Evolutionary conservation across 2,888 invertebrate species (phyloP).

Genomic region (Xanthorhoe spadicearia): DNA sequence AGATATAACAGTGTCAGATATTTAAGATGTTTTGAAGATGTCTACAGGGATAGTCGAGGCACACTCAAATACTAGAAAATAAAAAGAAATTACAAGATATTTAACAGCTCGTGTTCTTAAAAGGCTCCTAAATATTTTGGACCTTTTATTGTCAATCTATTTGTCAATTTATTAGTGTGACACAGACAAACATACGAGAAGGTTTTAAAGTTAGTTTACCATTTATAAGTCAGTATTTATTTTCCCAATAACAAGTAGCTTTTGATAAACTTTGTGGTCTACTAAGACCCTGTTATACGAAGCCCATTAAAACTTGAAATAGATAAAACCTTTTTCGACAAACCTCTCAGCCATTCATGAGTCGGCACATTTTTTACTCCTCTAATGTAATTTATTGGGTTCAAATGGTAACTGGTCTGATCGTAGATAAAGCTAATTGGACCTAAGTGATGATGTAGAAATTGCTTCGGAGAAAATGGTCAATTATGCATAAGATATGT

Average conservation of each 20-base stretch:
- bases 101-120: too few relatives aligned
- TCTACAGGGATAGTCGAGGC: too few relatives aligned
- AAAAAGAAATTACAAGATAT: too few relatives aligned
- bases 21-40: too few relatives aligned
- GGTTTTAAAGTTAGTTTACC: background rate
- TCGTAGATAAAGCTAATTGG: conserved; percentile 38
- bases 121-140: too few relatives aligned
- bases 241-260: background rate
- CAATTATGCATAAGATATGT: conserved; percentile 13
- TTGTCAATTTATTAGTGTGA: too few relatives aligned
- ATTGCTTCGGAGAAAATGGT: conserved; percentile 21
- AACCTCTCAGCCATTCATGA: conserved; percentile 31
- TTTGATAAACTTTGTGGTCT: background rate
- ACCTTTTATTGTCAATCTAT: too few relatives aligned
- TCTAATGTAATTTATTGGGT: conserved; percentile 37
- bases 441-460: conserved; percentile 33
- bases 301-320: conserved; percentile 25
- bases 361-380: conserved; percentile 31
- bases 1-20: too few relatives aligned
- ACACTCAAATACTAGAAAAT: too few relatives aligned
- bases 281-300: conserved; percentile 5
- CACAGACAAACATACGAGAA: too few relatives aligned
- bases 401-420: conserved; percentile 30
- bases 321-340: conserved; percentile 27
- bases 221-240: background rate